Evolutionary conservation across 1,140 invertebrate species (phyloP).

Genomic region (Heterodera schachtii): DNA sequence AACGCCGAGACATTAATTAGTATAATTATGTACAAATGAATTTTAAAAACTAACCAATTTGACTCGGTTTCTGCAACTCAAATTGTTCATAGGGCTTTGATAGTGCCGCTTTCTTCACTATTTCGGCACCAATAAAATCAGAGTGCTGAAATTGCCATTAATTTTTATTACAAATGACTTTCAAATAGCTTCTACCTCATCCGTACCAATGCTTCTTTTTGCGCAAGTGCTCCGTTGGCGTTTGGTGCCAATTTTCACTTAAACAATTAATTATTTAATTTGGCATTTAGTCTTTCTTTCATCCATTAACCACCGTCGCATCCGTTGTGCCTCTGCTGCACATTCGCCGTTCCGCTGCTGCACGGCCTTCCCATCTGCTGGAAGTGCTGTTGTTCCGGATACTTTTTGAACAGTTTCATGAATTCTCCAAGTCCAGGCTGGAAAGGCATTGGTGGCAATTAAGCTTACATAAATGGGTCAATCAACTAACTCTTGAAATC

Average conservation of each 20-base stretch:
- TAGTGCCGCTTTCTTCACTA: background rate
- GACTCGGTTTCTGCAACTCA: background rate
- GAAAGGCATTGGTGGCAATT: background rate
- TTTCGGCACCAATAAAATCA: background rate
- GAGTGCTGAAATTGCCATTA: background rate
- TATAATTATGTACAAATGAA: too few relatives aligned
- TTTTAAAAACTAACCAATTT: background rate
- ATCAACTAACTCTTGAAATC: background rate
- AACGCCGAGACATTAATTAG: too few relatives aligned
- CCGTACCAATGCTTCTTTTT: background rate
- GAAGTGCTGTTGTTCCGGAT: constrained; percentile 22
- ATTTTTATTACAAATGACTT: background rate
- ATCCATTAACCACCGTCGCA: background rate
- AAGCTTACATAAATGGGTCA: background rate
- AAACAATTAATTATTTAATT: too few relatives aligned
- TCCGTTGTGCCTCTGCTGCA: background rate
- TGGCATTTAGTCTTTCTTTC: background rate
- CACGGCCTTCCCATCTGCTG: constrained; percentile 1
- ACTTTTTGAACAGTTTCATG: constrained; percentile 13
- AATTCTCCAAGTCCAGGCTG: constrained; percentile 18
- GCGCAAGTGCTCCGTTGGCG: background rate
- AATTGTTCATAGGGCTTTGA: background rate
- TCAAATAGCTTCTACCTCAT: background rate
- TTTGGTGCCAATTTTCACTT: background rate
- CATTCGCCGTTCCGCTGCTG: background rate